Evolutionary conservation across 92 coral and sea anemone species (phyloP).

Genomic region (Palythoa grandiflora): DNA sequence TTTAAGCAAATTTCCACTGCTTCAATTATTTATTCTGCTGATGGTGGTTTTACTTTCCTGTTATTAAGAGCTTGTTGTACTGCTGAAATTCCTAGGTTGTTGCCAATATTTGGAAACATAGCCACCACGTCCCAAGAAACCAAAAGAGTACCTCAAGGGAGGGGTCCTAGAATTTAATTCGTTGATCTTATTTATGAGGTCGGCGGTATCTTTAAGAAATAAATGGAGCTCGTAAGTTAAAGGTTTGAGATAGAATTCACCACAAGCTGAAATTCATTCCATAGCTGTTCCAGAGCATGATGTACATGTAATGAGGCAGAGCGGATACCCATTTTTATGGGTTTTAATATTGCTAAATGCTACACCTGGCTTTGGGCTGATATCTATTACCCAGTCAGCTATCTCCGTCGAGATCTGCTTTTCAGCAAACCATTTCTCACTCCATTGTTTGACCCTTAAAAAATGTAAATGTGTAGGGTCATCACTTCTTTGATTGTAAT

Average conservation of each 20-base stretch:
- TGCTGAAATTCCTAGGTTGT: too few relatives aligned
- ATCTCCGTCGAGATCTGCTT: neutral
- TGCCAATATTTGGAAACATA: too few relatives aligned
- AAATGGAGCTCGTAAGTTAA: neutral
- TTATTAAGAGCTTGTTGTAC: too few relatives aligned
- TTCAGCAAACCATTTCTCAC: neutral
- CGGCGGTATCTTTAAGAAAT: neutral
- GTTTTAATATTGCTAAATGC: neutral
- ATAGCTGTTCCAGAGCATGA: neutral
- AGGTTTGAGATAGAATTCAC: conserved; percentile 5
- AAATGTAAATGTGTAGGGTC: neutral
- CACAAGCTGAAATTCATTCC: neutral
- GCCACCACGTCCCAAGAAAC: neutral
- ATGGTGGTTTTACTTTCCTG: too few relatives aligned
- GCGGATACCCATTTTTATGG: too few relatives aligned
- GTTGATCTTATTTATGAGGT: too few relatives aligned
- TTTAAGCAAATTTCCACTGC: too few relatives aligned
- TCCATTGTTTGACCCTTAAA: neutral
- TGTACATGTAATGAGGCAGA: too few relatives aligned
- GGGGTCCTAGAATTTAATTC: too few relatives aligned
- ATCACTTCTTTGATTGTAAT: neutral
- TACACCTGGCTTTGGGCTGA: neutral
- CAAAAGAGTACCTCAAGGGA: neutral
- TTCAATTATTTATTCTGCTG: too few relatives aligned
- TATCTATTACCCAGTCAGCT: neutral